phyloP scores from a whole-genome alignment of 2,113 vertebrate species.

The Oryzias javanicus region DNA sequence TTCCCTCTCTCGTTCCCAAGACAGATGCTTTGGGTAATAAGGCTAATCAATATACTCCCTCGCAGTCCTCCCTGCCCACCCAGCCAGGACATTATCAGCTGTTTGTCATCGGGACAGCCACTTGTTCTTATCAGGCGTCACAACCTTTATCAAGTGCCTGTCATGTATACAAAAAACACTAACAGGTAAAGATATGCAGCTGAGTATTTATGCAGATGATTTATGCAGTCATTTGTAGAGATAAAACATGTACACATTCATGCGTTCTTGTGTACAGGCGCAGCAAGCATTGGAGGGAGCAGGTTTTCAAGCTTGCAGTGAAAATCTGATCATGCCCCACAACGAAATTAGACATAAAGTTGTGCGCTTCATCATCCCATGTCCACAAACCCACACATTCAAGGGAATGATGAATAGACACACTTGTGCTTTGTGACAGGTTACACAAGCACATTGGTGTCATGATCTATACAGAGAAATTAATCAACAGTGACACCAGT shows the following conservation, averaged over 20 bases:
- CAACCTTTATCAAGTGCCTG: slow-evolving; percentile 63
- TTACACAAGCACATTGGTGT: slow-evolving; percentile 75
- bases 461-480: slow-evolving; percentile 76
- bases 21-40: slow-evolving; percentile 81
- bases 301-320: background rate
- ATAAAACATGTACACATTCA: background rate
- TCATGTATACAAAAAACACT: background rate
- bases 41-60: slow-evolving; percentile 82
- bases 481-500: slow-evolving; percentile 78
- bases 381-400: slow-evolving; percentile 43
- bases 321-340: background rate
- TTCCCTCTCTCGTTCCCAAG: slow-evolving; percentile 60
- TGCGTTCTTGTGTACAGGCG: background rate
- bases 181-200: background rate
- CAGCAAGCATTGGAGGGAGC: slow-evolving; percentile 7
- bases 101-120: slow-evolving; percentile 72
- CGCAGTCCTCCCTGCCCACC: slow-evolving; percentile 25
- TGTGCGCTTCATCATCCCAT: slow-evolving; percentile 17
- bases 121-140: slow-evolving; percentile 72
- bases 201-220: background rate
- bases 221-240: slow-evolving; percentile 7
- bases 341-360: slow-evolving; percentile 7
- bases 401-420: slow-evolving; percentile 75
- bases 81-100: slow-evolving; percentile 59
- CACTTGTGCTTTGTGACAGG: slow-evolving; percentile 69